Percentiles rank a stretch among this genome's conserved stretches.
Conservation (phyloP, 1,140 invertebrate genomes). For the Caerostris darwini region DNA sequence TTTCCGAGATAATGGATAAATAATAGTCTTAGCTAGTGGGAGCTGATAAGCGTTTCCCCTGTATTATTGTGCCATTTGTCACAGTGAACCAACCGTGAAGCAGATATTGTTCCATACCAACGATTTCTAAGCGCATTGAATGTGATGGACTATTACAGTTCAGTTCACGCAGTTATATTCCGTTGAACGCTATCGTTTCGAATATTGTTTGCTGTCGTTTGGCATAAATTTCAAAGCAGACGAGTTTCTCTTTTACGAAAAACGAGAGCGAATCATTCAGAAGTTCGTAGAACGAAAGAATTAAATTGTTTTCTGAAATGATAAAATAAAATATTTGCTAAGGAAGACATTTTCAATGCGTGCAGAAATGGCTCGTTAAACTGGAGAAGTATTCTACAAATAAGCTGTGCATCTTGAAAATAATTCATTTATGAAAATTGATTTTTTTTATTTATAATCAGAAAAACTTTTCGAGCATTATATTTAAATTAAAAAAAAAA, state of each 20-base stretch:
- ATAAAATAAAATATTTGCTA: background rate
- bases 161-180: background rate
- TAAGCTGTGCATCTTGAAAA: background rate
- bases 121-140: background rate
- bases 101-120: constrained; percentile 1
- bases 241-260: no score
- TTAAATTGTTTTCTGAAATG: background rate
- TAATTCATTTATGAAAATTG: no score
- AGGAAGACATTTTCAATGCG: no score
- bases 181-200: background rate
- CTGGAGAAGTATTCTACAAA: background rate
- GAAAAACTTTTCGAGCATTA: no score
- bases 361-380: background rate
- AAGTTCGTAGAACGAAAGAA: background rate
- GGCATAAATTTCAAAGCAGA: background rate
- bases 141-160: constrained; percentile 4
- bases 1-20: constrained; percentile 32
- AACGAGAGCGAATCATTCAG: background rate
- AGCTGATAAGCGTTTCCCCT: constrained; percentile 50
- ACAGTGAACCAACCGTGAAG: constrained; percentile 19
- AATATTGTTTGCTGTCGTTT: background rate
- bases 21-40: background rate
- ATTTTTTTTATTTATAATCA: no score
- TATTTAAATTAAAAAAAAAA: no score
- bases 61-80: constrained; percentile 56